Base-by-base conservation (phyloP, 2,797 vertebrate genomes). In the Brachyalestes nurse region DNA sequence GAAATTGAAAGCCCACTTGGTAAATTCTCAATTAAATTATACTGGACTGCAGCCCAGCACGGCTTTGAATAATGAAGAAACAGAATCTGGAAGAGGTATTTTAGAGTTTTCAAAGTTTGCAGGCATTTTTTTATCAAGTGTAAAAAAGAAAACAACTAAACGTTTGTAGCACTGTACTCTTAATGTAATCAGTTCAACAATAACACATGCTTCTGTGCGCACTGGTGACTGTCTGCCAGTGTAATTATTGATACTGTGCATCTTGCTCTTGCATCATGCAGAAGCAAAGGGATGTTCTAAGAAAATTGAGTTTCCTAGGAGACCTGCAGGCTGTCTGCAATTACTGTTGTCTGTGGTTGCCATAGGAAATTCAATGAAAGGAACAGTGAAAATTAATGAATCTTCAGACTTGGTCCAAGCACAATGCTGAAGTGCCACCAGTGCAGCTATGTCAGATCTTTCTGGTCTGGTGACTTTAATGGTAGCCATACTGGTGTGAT, bases 201-300 rank as follows among this genome's bases (percentile, higher is more conserved):
- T 71, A 16, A 28, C 13, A 17, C 47, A 28, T 17, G 45, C 69
- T 72, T 14, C 23, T 72, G 1, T 57, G 34, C 34, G 28, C 34
- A 3, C 8, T 74, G 38, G 19, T 55, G 53, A 38, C 8, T 49
- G 8, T 34, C 23, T 47, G 21, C 12, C 57, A 14, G 74, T 90
- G 88, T 87, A 90, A 88, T 85, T 87, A 89, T 91, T 91, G 90
- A 88, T 90, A 86, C 86, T 42, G 13, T 86, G 70, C 85, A 84
- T 76, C 84, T 83, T 83, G 85, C 77, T 65, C 70, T 92, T 91
- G 90, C 91, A 90, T 92, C 90, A 91, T 87, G 40, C 19, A 65
- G 38, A 76, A 76, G 23, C 47, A 57, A n/a, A 49, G 8, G 45
- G 64, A 72, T 72, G 70, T 34, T 55, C 49, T 55, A 55, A 55